Base-by-base conservation (phyloP, 2,888 invertebrate genomes). In the Hydrotaea cyrtoneurina region DNA sequence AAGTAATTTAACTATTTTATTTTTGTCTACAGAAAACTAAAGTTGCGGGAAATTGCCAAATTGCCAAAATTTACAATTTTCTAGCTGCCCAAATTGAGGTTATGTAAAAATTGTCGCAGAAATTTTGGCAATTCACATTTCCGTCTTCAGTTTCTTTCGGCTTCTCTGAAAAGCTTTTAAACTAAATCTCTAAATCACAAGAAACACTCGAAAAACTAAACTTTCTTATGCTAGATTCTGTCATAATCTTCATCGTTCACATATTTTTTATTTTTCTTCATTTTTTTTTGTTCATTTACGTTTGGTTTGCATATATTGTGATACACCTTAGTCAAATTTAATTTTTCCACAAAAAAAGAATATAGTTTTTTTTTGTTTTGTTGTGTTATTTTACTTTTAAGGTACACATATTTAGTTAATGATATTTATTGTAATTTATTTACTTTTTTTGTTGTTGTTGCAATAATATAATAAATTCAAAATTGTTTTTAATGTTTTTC, bases 381-480 rank as follows among this genome's bases (percentile, higher is more conserved):
- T n/a, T n/a, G n/a, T n/a, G n/a, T n/a, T n/a, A n/a, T n/a, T n/a
- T n/a, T n/a, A n/a, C 57, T 73, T 75, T 78, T 59, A 82, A 86
- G 85, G 86, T 86, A 86, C 86, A 82, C 77, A 85, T 81, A 86
- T 80, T n/a, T 84, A 84, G 78, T 86, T 55, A 78, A 83, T 86
- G 86, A 86, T 86, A 86, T 84, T 53, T 81, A 31, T 50, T 62
- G 43, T 39, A 39, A 10, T 39, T 76, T 78, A 62, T 2, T 31
- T 31, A n/a, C n/a, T n/a, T n/a, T n/a, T n/a, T n/a, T n/a, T n/a
- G n/a, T n/a, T n/a, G n/a, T 31, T 31, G 31, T 31, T 31, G 31
- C 31, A 2, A 31, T 69, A 64, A 62, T 79, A 64, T 69, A 39
- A 57, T 78, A 75, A 83, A 76, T 83, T 75, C 23, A 78, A 53